Evolutionary conservation across 2,113 vertebrate species (phyloP), one percentile per base, ranked within the genome.

Genomic region (Noctilio leporinus): DNA sequence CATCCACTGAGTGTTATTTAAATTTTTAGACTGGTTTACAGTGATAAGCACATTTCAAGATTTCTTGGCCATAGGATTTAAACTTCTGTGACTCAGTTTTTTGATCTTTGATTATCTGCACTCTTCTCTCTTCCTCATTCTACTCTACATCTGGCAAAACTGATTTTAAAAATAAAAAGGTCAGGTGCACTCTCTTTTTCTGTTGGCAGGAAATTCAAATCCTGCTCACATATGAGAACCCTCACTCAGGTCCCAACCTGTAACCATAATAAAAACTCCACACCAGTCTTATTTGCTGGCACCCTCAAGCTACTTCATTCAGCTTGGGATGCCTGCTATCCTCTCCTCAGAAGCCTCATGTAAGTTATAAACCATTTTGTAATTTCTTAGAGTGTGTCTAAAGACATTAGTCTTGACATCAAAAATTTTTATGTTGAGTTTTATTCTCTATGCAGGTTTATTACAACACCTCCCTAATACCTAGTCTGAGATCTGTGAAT

Each of bases 1-100:
- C n/a, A n/a, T n/a, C n/a, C n/a, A n/a, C n/a, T n/a, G n/a, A n/a
- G n/a, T 88, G 62, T 49, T 55, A 88, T 73, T 95, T 94, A 57
- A 87, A 70, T 65, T 55, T 76, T 89, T 92, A 84, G 3, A 47
- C 15, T 33, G 80, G 78, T 38, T 95, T 87, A 55, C 3, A 45
- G 7, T 67, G 28, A 89, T 5, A 47, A 80, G 89, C 92, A 64
- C 9, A 72, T 86, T 57, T 65, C 86, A 84, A 93, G 6, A 3
- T 20, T 91, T 93, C 47, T 85, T 90, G 9, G 26, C 30, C 57
- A 77, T 10, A 45, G 17, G 35, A 72, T 69, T 81, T 78, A 91
- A 75, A 33, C 12, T 53, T 64, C 24, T 72, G 1, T 89, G 69
- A 55, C 24, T 95, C 22, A 4, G 12, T 28, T 93, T 82, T 35